Conservation (phyloP, 2,888 invertebrate genomes). For the Eugnorisma glareosa region DNA sequence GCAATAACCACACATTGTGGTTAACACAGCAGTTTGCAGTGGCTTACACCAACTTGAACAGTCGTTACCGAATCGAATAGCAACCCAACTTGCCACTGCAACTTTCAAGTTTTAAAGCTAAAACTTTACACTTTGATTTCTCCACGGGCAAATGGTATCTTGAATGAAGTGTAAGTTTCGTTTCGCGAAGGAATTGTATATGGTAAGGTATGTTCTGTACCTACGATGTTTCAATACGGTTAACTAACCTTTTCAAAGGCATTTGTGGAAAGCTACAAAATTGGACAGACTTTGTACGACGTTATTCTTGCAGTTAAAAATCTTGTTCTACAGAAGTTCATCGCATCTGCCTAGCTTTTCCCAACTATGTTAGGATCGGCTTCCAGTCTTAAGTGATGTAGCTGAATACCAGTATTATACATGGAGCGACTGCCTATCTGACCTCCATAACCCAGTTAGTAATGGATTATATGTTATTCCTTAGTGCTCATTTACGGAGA, state of each 20-base stretch:
- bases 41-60: slow-evolving; percentile 16
- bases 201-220: neutral
- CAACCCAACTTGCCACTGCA: slow-evolving; percentile 19
- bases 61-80: slow-evolving; percentile 39
- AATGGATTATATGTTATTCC: no score
- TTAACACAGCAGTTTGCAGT: neutral
- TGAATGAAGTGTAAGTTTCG: slow-evolving; percentile 27
- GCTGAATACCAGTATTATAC: neutral
- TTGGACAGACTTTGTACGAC: neutral
- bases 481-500: no score
- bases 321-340: neutral
- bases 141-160: slow-evolving; percentile 33
- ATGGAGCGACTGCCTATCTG: neutral
- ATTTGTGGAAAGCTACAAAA: neutral
- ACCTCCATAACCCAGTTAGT: neutral
- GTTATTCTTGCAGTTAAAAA: neutral
- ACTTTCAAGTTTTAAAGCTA: slow-evolving; percentile 39
- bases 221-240: neutral
- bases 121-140: slow-evolving; percentile 56
- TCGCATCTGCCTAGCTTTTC: neutral
- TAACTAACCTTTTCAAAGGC: neutral
- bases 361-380: neutral
- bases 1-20: slow-evolving; percentile 20
- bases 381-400: neutral
- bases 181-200: neutral